Evolutionary conservation across 2,888 invertebrate species (phyloP).

Genomic region (Eupeodes latifasciatus): DNA sequence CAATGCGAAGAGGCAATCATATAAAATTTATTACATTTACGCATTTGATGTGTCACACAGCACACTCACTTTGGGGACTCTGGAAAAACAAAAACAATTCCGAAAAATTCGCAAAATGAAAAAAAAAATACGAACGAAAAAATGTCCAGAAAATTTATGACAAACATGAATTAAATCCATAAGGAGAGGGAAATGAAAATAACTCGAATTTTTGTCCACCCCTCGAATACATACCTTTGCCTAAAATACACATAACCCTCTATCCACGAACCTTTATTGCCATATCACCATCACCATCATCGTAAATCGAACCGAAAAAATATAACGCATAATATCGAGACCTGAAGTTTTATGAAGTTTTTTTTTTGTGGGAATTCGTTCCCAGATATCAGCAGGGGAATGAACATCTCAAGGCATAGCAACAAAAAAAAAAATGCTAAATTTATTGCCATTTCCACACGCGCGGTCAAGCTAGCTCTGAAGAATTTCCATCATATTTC

Average conservation of each 20-base stretch:
- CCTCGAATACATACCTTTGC: background rate
- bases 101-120: background rate
- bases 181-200: background rate
- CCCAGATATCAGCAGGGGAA: background rate
- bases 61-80: slow-evolving; percentile 36
- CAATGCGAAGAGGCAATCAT: slow-evolving; percentile 61
- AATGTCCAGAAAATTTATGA: slow-evolving; percentile 58
- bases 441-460: slow-evolving; percentile 62
- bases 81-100: slow-evolving; percentile 9
- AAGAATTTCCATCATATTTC: slow-evolving; percentile 20
- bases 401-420: slow-evolving; percentile 11
- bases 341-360: slow-evolving; percentile 19
- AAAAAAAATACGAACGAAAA: slow-evolving; percentile 25
- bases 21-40: slow-evolving; percentile 69
- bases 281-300: slow-evolving; percentile 29
- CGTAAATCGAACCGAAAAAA: slow-evolving; percentile 45
- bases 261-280: slow-evolving; percentile 10
- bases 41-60: slow-evolving; percentile 67
- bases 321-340: slow-evolving; percentile 54
- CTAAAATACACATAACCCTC: background rate
- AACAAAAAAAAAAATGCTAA: slow-evolving; percentile 28
- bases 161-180: slow-evolving; percentile 66
- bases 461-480: slow-evolving; percentile 54
- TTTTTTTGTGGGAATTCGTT: background rate
- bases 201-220: slow-evolving; percentile 31